Base-by-base conservation (phyloP, 2,113 vertebrate species). In the Grammomys dolichurus region DNA sequence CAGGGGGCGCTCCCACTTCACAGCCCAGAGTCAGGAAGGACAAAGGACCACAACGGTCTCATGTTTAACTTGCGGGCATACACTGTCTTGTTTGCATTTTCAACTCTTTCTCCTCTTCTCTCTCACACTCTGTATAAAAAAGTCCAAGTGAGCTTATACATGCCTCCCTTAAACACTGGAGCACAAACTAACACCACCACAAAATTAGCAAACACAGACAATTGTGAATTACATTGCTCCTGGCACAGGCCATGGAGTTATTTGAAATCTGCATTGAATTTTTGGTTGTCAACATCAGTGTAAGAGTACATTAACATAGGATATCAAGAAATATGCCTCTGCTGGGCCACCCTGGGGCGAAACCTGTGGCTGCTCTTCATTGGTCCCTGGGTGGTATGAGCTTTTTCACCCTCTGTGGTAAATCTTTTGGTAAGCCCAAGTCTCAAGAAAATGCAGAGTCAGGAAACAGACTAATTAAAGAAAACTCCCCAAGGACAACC, bases 1-100 rank as follows among this genome's bases (percentile, higher is more conserved):
- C 99, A 99, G 99, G 99, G 99, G 99, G 99, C 99, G 99, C 99
- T 99, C 97, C 99, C 99, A 99, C 99, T 99, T 99, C 99, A 99
- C 98, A 98, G 89, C 98, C 99, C 95, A 97, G 72, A 97, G 95
- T 81, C 96, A 58, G 77, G 48, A n/a, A 81, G 98, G 98, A 99
- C 98, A 98, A 98, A 98, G 98, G 97, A 97, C 96, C 40, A 75
- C 28, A 90, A 95, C 22, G 96, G 94, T 97, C 97, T 97, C 96
- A 16, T 89, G 96, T 67, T 98, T 93, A 96, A 97, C 97, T 98
- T 80, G 24, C 67, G 89, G 81, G 73, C 87, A 11, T 90, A 33
- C 73, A 75, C 92, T 93, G 91, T 92, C 96, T 94, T 96, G 91
- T 97, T 28, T 97, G 91, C 90, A 87, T 90, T 96, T 94, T 63